phyloP scores from a whole-genome alignment of 1,140 invertebrate species.

The Zaprionus ghesquierei region DNA sequence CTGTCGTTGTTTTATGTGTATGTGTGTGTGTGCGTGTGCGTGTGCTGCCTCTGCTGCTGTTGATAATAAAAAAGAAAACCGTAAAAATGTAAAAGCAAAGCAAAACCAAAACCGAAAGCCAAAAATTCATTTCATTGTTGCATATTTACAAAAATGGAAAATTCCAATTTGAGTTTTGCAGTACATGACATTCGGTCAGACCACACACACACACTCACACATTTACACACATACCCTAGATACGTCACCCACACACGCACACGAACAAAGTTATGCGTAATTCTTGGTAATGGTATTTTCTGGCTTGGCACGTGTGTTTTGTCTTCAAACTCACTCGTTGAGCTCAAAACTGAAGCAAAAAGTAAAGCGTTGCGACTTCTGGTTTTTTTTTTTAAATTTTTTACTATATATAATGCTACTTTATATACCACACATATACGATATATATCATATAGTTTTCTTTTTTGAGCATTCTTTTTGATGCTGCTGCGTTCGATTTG shows the following conservation, averaged over 20 bases:
- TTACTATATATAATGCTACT: background rate
- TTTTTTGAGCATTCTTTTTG: slow-evolving; percentile 55
- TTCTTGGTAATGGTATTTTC: slow-evolving; percentile 74
- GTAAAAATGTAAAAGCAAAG: slow-evolving; percentile 2
- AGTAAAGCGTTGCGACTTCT: slow-evolving; percentile 63
- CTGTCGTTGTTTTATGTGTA: slow-evolving; percentile 54
- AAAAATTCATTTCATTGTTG: slow-evolving; percentile 38
- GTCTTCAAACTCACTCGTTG: slow-evolving; percentile 40
- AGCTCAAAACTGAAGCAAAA: slow-evolving; percentile 33
- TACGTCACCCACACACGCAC: slow-evolving; percentile 23
- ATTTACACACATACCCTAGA: slow-evolving; percentile 19
- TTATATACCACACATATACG: background rate
- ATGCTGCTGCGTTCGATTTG: slow-evolving; percentile 81
- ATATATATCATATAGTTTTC: slow-evolving; percentile 6
- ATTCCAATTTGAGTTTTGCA: slow-evolving; percentile 42
- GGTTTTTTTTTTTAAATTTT: slow-evolving; percentile 44
- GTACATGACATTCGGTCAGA: slow-evolving; percentile 68
- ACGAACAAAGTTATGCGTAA: slow-evolving; percentile 33
- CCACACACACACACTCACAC: slow-evolving; percentile 23
- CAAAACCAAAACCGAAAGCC: slow-evolving; percentile 25
- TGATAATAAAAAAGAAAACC: background rate
- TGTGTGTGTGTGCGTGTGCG: slow-evolving; percentile 22
- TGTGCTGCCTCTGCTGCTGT: background rate
- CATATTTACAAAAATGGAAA: slow-evolving; percentile 34
- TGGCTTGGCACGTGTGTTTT: slow-evolving; percentile 77